phyloP scores from a whole-genome alignment of 2,113 vertebrate genomes.

The Numida meleagris region DNA sequence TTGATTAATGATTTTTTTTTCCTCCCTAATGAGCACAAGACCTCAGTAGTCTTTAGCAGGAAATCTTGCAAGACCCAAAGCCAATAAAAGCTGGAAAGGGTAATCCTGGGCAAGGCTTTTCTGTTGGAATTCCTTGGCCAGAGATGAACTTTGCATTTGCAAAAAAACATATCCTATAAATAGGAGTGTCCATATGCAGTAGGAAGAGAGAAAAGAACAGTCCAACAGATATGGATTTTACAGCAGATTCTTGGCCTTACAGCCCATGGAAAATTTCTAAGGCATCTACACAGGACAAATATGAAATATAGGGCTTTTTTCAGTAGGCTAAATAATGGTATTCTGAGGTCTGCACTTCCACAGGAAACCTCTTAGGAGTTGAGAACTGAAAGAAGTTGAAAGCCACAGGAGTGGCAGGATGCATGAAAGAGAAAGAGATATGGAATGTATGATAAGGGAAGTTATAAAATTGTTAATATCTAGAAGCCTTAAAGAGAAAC shows the following conservation, averaged over 20 bases:
- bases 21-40: not conserved
- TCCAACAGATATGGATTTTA: not conserved
- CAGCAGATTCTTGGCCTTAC: not conserved
- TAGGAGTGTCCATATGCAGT: not conserved
- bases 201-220: not conserved
- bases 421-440: not conserved
- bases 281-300: not conserved
- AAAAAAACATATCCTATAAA: not conserved
- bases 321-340: not conserved
- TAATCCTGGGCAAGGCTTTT: constrained; percentile 1
- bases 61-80: constrained; percentile 35
- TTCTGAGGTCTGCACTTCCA: not conserved
- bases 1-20: not conserved
- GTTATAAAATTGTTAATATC: not conserved
- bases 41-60: not conserved
- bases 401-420: not conserved
- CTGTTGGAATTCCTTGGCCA: not conserved
- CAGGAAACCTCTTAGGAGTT: not conserved
- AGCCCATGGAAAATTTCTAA: not conserved
- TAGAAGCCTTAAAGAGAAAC: not conserved
- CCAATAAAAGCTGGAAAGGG: constrained; percentile 18
- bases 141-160: constrained; percentile 1
- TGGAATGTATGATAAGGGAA: not conserved
- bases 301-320: constrained; percentile 10
- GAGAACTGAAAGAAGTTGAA: constrained; percentile 20